These are phyloP conservation scores for Xanthia icteritia DNA, from an alignment of 2,888 invertebrate species.

Conservation along the genomic window DNA sequence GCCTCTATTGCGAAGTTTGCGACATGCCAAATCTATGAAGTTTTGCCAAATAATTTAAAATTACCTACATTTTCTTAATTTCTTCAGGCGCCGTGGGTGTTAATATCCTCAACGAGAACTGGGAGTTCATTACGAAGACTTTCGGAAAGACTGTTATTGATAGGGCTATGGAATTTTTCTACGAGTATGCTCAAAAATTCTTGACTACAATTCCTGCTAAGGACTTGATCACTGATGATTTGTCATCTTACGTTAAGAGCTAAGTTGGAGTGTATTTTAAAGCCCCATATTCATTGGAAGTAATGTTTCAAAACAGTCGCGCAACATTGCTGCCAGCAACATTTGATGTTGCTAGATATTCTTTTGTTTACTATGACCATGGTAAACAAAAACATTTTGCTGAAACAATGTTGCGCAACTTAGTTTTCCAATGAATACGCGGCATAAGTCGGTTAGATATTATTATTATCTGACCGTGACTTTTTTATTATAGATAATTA, in stretches of 20 bases:
- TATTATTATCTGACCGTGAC: not conserved
- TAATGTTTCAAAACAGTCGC: not conserved
- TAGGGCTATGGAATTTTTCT: constrained; percentile 19
- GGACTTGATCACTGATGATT: constrained; percentile 39
- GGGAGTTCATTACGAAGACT: constrained; percentile 22
- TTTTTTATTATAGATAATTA: not conserved
- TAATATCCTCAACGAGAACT: constrained; percentile 59
- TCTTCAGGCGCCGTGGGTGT: constrained; percentile 43
- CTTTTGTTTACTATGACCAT: not conserved
- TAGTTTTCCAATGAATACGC: not conserved
- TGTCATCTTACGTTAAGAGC: constrained; percentile 39
- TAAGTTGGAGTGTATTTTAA: not conserved
- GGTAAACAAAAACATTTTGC: not conserved
- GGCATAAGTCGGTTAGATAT: not conserved
- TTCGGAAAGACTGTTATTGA: constrained; percentile 21
- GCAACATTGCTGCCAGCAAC: not conserved
- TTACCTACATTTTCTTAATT: not conserved
- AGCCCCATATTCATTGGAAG: not conserved
- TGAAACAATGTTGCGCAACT: not conserved
- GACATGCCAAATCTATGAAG: too few species aligned
- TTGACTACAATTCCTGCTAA: constrained; percentile 26
- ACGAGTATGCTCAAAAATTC: constrained; percentile 15
- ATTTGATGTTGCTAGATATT: not conserved
- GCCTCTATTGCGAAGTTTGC: not conserved
- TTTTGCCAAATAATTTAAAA: too few species aligned